Evolutionary conservation across 2,888 invertebrate species (phyloP), one percentile per base, ranked within the genome.

Genomic region (Ypsolopha scabrella): DNA sequence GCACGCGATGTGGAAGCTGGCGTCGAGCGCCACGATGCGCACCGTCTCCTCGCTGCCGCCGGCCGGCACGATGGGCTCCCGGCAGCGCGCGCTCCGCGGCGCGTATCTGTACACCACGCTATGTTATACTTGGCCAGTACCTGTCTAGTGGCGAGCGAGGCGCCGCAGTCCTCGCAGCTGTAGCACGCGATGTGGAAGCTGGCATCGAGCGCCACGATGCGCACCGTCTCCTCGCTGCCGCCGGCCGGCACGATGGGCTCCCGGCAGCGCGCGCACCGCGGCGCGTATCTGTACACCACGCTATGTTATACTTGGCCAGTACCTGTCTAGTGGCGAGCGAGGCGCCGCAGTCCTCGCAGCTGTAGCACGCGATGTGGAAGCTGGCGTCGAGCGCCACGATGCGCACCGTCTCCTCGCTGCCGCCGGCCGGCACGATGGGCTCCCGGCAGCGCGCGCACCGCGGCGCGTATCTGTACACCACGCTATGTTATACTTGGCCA

Each of bases 111-210:
- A 58, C 13, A 33, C 34, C 1, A 24, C 24, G 4, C 24, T 3
- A 24, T 3, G 24, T 24, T 24, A 24, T 24, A 24, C 24, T 24
- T 24, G n/a, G n/a, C n/a, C n/a, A n/a, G 24, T 24, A 24, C 24
- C 24, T 24, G 24, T 70, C 98, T 93, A 0, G 96, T 96, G 9
- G 97, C 97, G 41, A 99, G 85, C 9, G 95, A 89, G 13, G 96
- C 85, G 0, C 94, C 95, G 74, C 98, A 99, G 80, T 98, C 98
- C 91, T 96, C 97, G 68, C 97, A 97, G 61, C 95, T 94, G 75
- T 98, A 99, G 74, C 98, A 99, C 48, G 93, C 91, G 45, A 97
- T 93, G 77, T 99, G 99, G 80, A 98, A 99, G 74, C 97, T 98
- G 62, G 95, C 92, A 78, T 99, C 99, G 57, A 99, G 87, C 0